Evolutionary conservation across 2,113 vertebrate genomes (phyloP).

Genomic region (Stigmatopora nigra): DNA sequence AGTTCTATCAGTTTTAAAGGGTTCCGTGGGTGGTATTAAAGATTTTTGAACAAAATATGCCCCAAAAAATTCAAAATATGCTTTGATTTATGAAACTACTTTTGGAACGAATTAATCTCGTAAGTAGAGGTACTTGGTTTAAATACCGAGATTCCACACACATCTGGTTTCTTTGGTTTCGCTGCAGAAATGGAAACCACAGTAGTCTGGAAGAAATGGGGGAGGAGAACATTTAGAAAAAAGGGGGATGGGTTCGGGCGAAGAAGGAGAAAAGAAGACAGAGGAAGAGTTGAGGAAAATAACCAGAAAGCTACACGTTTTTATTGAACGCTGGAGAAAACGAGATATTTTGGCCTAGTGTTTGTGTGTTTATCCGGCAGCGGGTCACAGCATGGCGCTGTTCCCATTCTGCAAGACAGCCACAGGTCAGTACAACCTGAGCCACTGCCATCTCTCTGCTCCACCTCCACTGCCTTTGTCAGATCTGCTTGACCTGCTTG

Average conservation of each 20-base stretch:
- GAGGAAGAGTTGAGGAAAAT: constrained; percentile 9
- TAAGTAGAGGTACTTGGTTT: constrained; percentile 16
- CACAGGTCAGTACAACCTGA: constrained; percentile 61
- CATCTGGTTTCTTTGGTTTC: constrained; percentile 61
- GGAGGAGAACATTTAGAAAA: constrained; percentile 23
- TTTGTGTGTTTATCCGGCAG: constrained; percentile 31
- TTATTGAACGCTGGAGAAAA: constrained; percentile 8
- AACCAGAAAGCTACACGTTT: constrained; percentile 25
- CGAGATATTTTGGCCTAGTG: not conserved
- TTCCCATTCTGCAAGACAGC: constrained; percentile 52
- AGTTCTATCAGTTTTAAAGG: too few species aligned
- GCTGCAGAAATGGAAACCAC: constrained; percentile 49
- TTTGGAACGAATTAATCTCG: not conserved
- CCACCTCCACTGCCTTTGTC: constrained; percentile 25
- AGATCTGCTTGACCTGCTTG: constrained; percentile 1
- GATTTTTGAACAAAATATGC: too few species aligned
- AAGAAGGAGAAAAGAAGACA: constrained; percentile 3
- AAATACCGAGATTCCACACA: constrained; percentile 36
- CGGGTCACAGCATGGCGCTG: constrained; percentile 54
- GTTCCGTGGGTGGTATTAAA: too few species aligned
- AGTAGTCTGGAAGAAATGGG: constrained; percentile 21
- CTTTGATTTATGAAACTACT: too few species aligned
- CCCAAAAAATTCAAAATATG: too few species aligned
- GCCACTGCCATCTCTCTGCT: constrained; percentile 21
- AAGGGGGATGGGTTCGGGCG: not conserved